A percentile compares a stretch with the other conserved stretches of the same genome.
phyloP scores from a whole-genome alignment of 2,888 invertebrate species.

The Acanthosepion pharaonis region DNA sequence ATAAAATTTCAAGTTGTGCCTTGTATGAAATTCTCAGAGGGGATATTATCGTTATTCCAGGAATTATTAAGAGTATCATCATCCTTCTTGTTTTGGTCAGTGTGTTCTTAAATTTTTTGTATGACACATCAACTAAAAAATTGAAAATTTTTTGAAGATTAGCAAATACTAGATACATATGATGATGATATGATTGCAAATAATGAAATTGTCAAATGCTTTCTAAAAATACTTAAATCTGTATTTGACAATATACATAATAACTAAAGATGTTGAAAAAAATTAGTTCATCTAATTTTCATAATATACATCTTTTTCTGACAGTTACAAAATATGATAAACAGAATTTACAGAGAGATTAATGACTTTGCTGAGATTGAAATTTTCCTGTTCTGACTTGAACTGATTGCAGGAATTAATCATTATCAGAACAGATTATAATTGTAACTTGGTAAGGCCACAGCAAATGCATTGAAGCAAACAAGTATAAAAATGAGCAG shows the following conservation, averaged over 20 bases:
- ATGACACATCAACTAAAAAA: no score
- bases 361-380: not conserved
- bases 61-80: no score
- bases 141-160: no score
- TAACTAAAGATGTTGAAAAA: not conserved
- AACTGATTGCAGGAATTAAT: not conserved
- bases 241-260: not conserved
- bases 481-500: not conserved
- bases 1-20: no score
- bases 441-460: not conserved
- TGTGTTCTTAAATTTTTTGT: no score
- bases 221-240: no score
- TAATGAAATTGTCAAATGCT: no score
- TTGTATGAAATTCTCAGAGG: no score
- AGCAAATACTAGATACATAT: no score
- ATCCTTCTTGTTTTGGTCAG: no score
- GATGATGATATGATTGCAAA: no score
- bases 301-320: not conserved
- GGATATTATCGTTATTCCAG: no score
- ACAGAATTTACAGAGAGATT: not conserved
- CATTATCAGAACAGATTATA: not conserved
- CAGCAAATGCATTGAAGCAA: not conserved
- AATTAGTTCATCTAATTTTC: not conserved
- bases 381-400: not conserved
- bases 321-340: not conserved